Evolutionary conservation across 2,113 vertebrate species (phyloP).

Genomic region (Aptenodytes forsteri): DNA sequence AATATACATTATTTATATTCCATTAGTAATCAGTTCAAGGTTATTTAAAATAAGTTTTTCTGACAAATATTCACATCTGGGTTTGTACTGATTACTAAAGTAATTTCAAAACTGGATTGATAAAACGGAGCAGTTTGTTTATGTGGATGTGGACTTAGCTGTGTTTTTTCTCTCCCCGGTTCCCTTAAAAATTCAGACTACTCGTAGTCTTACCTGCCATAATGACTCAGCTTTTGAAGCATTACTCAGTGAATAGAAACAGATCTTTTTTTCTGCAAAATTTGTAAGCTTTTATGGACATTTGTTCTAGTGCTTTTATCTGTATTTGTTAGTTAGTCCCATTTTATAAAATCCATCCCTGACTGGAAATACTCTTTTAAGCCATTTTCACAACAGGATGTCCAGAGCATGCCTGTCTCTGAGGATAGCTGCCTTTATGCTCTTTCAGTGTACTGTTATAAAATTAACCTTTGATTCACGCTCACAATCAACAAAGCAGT

Average conservation of each 20-base stretch:
- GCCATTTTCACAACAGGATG: background rate
- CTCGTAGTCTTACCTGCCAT: background rate
- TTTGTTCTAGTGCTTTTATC: background rate
- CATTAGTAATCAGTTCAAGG: background rate
- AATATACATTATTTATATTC: background rate
- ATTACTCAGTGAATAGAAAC: background rate
- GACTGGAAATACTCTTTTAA: background rate
- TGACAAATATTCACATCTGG: background rate
- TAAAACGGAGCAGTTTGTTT: background rate
- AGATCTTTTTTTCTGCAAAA: no score
- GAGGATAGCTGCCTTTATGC: background rate
- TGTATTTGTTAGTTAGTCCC: background rate
- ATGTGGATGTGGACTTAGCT: background rate
- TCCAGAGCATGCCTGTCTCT: background rate
- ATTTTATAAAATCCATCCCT: background rate
- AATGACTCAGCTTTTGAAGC: background rate
- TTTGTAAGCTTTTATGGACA: background rate
- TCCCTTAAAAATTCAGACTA: background rate
- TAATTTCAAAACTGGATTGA: background rate
- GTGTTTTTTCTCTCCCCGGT: background rate
- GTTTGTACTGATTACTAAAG: background rate
- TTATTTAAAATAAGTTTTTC: background rate
- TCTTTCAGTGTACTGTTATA: background rate
- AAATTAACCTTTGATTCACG: slow-evolving; percentile 32
- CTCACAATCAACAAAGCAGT: background rate